A percentile compares a stretch with the other conserved stretches of the same genome.
Conservation (phyloP, 2,888 invertebrate species). For the Patella caerulea region DNA sequence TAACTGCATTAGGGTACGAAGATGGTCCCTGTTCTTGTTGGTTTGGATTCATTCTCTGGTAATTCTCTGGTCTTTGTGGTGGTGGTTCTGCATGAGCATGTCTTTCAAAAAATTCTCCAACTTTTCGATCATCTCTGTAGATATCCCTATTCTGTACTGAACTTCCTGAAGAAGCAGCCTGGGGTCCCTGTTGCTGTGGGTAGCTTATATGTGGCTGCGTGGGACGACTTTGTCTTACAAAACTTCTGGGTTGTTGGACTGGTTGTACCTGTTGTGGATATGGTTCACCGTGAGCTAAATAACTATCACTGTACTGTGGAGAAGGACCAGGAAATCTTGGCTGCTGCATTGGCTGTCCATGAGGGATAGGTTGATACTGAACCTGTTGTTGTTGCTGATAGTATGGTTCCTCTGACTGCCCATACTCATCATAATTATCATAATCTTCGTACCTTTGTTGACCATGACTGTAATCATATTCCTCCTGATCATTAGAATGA, state of each 20-base stretch:
- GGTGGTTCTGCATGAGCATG: too few relatives aligned
- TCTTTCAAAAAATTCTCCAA: too few relatives aligned
- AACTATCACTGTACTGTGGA: constrained; percentile 12
- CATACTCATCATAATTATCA: constrained; percentile 1
- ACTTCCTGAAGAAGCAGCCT: too few relatives aligned
- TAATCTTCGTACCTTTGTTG: neutral
- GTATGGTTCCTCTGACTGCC: constrained; percentile 20
- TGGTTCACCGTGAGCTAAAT: constrained; percentile 16
- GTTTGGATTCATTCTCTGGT: too few relatives aligned
- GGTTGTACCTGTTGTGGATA: neutral
- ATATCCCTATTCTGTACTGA: too few relatives aligned
- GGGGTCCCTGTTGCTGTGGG: too few relatives aligned
- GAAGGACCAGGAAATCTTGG: constrained; percentile 24
- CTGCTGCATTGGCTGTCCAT: constrained; percentile 31
- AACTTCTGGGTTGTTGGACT: neutral
- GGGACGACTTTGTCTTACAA: too few relatives aligned
- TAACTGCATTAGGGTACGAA: too few relatives aligned
- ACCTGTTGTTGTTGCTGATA: neutral
- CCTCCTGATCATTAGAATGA: constrained; percentile 7
- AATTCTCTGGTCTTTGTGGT: too few relatives aligned
- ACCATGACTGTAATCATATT: neutral
- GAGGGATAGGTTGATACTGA: constrained; percentile 19
- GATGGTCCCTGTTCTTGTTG: too few relatives aligned
- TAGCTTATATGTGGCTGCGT: too few relatives aligned
- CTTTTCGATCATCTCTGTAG: too few relatives aligned